Evolutionary conservation across 1,140 invertebrate genomes (phyloP).

Genomic region (Camponotus vicinus): DNA sequence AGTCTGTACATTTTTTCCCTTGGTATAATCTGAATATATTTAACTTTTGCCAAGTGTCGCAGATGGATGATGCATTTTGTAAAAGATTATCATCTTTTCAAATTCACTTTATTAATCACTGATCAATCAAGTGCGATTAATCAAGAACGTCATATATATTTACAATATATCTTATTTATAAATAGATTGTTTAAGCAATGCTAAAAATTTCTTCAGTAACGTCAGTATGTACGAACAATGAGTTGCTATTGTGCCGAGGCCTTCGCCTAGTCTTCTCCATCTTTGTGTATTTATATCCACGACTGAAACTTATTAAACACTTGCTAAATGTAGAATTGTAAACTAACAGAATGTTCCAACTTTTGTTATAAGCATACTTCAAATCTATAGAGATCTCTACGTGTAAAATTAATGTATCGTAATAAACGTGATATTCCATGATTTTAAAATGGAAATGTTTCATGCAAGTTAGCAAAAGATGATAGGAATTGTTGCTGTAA

Average conservation of each 20-base stretch:
- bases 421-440: background rate
- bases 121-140: background rate
- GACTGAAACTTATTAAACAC: slow-evolving; percentile 26
- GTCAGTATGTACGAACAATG: slow-evolving; percentile 28
- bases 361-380: background rate
- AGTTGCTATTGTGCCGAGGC: background rate
- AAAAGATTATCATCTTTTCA: background rate
- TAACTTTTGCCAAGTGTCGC: background rate
- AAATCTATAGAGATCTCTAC: background rate
- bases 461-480: background rate
- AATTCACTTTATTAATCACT: background rate
- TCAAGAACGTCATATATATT: background rate
- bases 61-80: background rate
- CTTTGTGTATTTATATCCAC: slow-evolving; percentile 5
- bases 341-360: background rate
- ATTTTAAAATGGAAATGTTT: background rate
- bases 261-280: slow-evolving; percentile 14
- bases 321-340: slow-evolving; percentile 10
- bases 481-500: background rate
- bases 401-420: background rate
- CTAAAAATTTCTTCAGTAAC: background rate
- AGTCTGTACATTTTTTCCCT: background rate
- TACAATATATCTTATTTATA: background rate
- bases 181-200: background rate
- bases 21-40: too few relatives aligned